phyloP scores from a whole-genome alignment of 2,888 invertebrate species.

The Trachelus troglodyta region DNA sequence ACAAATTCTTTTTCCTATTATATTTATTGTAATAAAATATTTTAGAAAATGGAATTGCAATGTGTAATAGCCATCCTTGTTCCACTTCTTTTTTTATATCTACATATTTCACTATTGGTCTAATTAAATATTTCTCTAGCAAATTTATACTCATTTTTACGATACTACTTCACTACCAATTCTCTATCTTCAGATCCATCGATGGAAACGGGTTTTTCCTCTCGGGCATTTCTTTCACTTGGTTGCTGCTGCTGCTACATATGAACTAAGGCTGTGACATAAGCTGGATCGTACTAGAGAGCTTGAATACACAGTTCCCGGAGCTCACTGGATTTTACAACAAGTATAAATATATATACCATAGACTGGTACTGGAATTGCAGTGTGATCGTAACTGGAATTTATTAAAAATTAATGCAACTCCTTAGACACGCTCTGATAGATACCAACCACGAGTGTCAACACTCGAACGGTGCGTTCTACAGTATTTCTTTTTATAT shows the following conservation, averaged over 20 bases:
- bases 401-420: slow-evolving; percentile 51
- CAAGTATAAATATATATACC: not conserved
- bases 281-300: not conserved
- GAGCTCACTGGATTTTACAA: not conserved
- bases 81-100: not conserved
- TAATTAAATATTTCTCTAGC: not conserved
- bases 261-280: not conserved
- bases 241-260: not conserved
- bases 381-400: slow-evolving; percentile 34
- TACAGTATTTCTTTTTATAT: not conserved
- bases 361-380: not conserved
- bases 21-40: not conserved
- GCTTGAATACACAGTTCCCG: not conserved
- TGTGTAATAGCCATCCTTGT: not conserved
- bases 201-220: not conserved
- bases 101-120: not conserved
- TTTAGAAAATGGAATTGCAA: not conserved
- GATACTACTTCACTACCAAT: not conserved
- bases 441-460: slow-evolving; percentile 28
- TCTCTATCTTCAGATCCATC: not conserved
- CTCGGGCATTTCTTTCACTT: not conserved
- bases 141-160: not conserved
- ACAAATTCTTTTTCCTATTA: not conserved
- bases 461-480: not conserved
- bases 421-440: slow-evolving; percentile 60